Evolutionary conservation across 1,140 invertebrate species (phyloP), one percentile per base, ranked within the genome.

Genomic region (Drosophila arawakana): DNA sequence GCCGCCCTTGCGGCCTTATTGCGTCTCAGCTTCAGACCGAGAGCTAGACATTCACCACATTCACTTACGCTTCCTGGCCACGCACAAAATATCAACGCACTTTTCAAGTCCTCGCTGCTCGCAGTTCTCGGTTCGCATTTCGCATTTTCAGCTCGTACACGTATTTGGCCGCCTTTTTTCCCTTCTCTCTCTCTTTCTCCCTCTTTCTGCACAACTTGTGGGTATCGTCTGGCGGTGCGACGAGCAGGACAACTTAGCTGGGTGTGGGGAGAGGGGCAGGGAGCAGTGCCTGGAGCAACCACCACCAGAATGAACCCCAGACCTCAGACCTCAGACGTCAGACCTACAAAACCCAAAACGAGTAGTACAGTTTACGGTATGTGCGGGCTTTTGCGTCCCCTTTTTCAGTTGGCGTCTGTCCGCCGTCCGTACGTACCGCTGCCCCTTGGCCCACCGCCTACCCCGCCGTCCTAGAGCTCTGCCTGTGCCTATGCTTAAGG

Each of bases 41-140:
- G 59, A 61, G 21, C 69, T 72, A 74, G 62, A 59, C 68, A 50
- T 30, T 30, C 57, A 39, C 49, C 11, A 50, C 21, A 43, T 57
- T 57, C 50, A 49, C 74, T 77, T 54, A 76, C 55, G 84, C 80
- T 88, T 88, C 81, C 83, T 88, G 80, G 80, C 84, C 81, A 88
- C 84, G 84, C 84, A 88, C 84, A 88, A 89, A 88, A 88, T 84
- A 84, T 89, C 84, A 78, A 88, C 84, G 84, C 84, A 88, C 84
- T 89, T 88, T 85, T 80, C 73, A 79, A 84, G 84, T 90, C 74
- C 77, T 88, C 68, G 66, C 59, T 58, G 47, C 46, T 62, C 67
- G 58, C 52, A 55, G 35, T 55, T 55, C 35, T 30, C 25, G 25
- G 47, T 55, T 62, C 67, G 58, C 52, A 55, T 55, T 55, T 55